phyloP scores from a whole-genome alignment of 2,888 invertebrate genomes.

The Eristalinus sepulchralis region DNA sequence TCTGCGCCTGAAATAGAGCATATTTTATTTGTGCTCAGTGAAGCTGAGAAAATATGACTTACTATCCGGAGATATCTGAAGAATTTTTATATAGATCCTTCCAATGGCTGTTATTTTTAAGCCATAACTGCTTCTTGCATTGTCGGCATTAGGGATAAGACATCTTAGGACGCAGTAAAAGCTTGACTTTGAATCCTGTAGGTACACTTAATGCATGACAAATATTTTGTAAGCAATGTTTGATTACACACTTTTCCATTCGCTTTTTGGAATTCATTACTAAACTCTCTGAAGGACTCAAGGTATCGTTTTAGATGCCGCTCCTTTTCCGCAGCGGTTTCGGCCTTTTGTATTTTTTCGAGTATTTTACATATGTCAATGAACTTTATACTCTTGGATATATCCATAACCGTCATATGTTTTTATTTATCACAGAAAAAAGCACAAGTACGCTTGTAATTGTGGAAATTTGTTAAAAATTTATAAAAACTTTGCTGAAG shows the following conservation, averaged over 20 bases:
- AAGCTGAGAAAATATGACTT: conserved; percentile 71
- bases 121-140: conserved; percentile 90
- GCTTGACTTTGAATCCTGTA: conserved; percentile 82
- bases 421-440: conserved; percentile 1
- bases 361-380: conserved; percentile 77
- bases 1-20: conserved; percentile 79
- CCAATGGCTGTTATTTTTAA: conserved; percentile 90
- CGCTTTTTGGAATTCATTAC: conserved; percentile 74
- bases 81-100: conserved; percentile 86
- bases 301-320: conserved; percentile 76
- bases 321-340: conserved; percentile 74
- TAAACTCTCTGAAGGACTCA: conserved; percentile 76
- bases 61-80: conserved; percentile 87
- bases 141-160: conserved; percentile 89
- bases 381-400: conserved; percentile 77
- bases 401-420: conserved; percentile 73
- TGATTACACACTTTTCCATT: conserved; percentile 43
- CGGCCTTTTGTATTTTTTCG: conserved; percentile 75
- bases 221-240: not conserved
- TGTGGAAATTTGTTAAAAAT: too few relatives aligned
- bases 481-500: too few relatives aligned
- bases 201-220: conserved; percentile 35
- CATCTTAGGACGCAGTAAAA: conserved; percentile 90
- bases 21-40: not conserved
- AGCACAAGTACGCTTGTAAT: too few relatives aligned